phyloP scores from a whole-genome alignment of 2,888 invertebrate genomes.

The Tetropium fuscum region DNA sequence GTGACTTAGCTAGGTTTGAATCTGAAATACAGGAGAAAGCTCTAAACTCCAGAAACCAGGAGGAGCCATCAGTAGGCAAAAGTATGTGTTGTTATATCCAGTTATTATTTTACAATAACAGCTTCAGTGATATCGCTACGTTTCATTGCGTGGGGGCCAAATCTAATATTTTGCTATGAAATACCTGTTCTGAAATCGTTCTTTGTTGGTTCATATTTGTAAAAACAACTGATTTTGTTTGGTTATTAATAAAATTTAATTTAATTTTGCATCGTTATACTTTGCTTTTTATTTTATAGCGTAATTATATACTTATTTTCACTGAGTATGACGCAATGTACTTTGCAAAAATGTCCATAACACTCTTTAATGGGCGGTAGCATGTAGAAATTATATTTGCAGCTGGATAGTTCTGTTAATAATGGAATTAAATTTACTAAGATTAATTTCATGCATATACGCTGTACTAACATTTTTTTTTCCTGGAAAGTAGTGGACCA shows the following conservation, averaged over 20 bases:
- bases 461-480: too few relatives aligned
- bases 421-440: too few relatives aligned
- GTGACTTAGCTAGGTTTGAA: constrained; percentile 96
- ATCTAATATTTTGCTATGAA: not conserved
- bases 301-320: too few relatives aligned
- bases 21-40: constrained; percentile 97
- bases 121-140: not conserved
- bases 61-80: constrained; percentile 73
- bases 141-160: not conserved
- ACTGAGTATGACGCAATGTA: too few relatives aligned
- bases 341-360: too few relatives aligned
- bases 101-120: constrained; percentile 1
- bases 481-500: too few relatives aligned
- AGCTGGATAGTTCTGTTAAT: too few relatives aligned
- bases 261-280: constrained; percentile 4
- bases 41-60: constrained; percentile 78
- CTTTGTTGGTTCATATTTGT: not conserved
- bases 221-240: not conserved
- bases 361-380: too few relatives aligned
- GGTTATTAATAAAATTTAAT: constrained; percentile 1
- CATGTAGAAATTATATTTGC: too few relatives aligned
- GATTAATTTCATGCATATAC: too few relatives aligned
- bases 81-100: constrained; percentile 67
- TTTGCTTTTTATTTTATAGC: not conserved
- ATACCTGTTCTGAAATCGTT: not conserved